phyloP scores from a whole-genome alignment of 2,888 invertebrate genomes.

The Microctonus hyperodae region DNA sequence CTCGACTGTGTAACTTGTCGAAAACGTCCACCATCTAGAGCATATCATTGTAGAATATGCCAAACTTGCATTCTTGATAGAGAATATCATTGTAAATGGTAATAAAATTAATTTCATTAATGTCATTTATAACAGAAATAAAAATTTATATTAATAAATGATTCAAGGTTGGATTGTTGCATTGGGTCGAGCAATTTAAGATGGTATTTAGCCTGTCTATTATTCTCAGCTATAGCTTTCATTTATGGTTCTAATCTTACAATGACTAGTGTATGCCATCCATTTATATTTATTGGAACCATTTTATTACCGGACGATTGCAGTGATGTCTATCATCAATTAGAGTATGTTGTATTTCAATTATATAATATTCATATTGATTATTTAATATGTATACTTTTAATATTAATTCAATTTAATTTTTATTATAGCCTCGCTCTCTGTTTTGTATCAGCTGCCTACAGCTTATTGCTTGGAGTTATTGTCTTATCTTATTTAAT shows the following conservation, averaged over 20 bases:
- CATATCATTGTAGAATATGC: constrained; percentile 84
- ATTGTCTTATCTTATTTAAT: constrained; percentile 58
- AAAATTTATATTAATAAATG: constrained; percentile 15
- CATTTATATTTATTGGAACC: constrained; percentile 71
- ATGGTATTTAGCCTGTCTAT: constrained; percentile 75
- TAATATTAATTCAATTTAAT: background rate
- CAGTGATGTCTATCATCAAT: constrained; percentile 81
- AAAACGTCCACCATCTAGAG: constrained; percentile 71
- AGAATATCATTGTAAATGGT: constrained; percentile 85
- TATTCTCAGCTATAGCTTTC: constrained; percentile 72
- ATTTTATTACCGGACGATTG: constrained; percentile 85
- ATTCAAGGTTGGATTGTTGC: constrained; percentile 82
- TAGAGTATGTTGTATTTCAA: constrained; percentile 68
- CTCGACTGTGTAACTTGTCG: constrained; percentile 71
- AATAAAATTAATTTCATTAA: constrained; percentile 38
- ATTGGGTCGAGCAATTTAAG: constrained; percentile 80
- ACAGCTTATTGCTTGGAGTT: constrained; percentile 60
- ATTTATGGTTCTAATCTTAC: constrained; percentile 81
- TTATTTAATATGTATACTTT: background rate
- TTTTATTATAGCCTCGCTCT: constrained; percentile 59
- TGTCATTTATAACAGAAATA: background rate
- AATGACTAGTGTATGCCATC: constrained; percentile 87
- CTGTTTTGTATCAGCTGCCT: constrained; percentile 64
- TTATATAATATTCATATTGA: constrained; percentile 59
- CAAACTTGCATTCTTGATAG: constrained; percentile 80